These are phyloP conservation scores for Agonopterix subpropinquella DNA, from an alignment of 2,888 invertebrate genomes.

Conservation along the genomic window DNA sequence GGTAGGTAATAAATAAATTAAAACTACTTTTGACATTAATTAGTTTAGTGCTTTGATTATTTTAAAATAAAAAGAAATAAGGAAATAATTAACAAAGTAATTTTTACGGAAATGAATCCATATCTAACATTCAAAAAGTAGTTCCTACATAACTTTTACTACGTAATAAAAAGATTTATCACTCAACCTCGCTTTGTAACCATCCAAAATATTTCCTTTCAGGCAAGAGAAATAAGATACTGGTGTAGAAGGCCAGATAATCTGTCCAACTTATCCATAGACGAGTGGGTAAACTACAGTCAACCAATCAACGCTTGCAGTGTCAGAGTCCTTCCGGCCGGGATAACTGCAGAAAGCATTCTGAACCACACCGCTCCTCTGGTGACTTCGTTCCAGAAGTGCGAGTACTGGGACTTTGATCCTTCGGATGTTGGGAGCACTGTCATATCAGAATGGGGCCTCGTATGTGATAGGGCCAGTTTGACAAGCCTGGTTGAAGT, in stretches of 20 bases:
- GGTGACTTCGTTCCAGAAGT: conserved; percentile 59
- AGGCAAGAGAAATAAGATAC: conserved; percentile 79
- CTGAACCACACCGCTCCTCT: conserved; percentile 53
- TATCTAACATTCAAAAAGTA: not conserved
- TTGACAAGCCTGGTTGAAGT: conserved; percentile 84
- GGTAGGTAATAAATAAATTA: no score
- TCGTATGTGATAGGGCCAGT: conserved; percentile 83
- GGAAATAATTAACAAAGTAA: no score
- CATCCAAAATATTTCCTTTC: conserved; percentile 19
- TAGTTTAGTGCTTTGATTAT: no score
- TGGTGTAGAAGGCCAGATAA: conserved; percentile 82
- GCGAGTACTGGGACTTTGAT: conserved; percentile 79
- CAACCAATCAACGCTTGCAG: conserved; percentile 77
- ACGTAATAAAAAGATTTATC: no score
- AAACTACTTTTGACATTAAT: no score
- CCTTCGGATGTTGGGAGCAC: conserved; percentile 76
- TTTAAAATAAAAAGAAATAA: no score
- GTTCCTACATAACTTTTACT: not conserved
- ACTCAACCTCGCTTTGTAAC: not conserved
- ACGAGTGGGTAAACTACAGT: conserved; percentile 80
- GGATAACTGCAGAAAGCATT: conserved; percentile 50
- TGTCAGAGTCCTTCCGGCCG: conserved; percentile 60
- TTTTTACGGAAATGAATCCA: no score
- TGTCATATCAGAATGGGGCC: conserved; percentile 84
- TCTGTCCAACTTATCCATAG: conserved; percentile 67